phyloP scores from a whole-genome alignment of 2,888 invertebrate species.

The Cepaea hortensis region DNA sequence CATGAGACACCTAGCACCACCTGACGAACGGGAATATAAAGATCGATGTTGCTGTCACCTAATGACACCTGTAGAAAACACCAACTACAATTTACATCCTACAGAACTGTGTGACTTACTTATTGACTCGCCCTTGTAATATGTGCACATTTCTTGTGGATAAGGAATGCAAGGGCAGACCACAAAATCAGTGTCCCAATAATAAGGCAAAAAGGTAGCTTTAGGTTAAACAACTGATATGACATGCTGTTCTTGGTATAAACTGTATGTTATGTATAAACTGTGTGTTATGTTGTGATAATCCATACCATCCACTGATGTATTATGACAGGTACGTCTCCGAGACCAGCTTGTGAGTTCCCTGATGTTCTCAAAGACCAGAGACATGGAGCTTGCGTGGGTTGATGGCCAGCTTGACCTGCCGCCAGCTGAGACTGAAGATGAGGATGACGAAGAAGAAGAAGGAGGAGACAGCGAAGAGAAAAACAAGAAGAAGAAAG shows the following conservation, averaged over 20 bases:
- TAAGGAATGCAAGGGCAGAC: too few species aligned
- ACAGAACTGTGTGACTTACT: too few species aligned
- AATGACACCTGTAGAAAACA: too few species aligned
- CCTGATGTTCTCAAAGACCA: conserved; percentile 88
- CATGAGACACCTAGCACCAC: too few species aligned
- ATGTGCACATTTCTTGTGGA: too few species aligned
- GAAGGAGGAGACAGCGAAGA: conserved; percentile 21
- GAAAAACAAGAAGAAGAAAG: conserved; percentile 36
- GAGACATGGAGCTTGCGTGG: conserved; percentile 97
- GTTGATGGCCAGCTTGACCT: conserved; percentile 82
- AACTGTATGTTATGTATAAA: not conserved
- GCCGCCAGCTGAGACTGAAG: conserved; percentile 32
- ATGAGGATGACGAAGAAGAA: conserved; percentile 38
- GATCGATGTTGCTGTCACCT: too few species aligned
- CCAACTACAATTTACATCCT: too few species aligned
- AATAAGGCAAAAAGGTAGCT: too few species aligned
- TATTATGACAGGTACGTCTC: conserved; percentile 84
- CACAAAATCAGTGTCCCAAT: too few species aligned
- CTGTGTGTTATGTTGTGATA: not conserved
- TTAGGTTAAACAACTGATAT: too few species aligned
- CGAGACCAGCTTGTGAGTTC: conserved; percentile 93
- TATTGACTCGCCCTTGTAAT: too few species aligned
- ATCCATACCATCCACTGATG: not conserved
- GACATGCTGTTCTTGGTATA: not conserved
- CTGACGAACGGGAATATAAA: too few species aligned